Evolutionary conservation across 2,113 vertebrate genomes (phyloP).

Genomic region (Rafetus swinhoei): DNA sequence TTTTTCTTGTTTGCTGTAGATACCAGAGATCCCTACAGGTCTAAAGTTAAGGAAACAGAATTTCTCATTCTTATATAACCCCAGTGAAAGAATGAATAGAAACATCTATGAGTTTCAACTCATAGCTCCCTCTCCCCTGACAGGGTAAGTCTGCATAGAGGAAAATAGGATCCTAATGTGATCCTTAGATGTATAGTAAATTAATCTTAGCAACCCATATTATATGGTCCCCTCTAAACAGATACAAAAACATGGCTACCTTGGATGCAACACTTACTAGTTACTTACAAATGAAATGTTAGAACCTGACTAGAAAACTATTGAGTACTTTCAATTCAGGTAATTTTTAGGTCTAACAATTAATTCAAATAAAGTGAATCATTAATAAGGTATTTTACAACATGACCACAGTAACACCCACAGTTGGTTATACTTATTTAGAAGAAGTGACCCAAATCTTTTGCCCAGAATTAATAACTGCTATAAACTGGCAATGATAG

Average conservation of each 20-base stretch:
- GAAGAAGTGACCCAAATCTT: conserved; percentile 10
- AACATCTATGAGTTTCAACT: background rate
- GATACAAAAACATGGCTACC: background rate
- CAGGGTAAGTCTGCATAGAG: background rate
- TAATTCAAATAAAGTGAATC: background rate
- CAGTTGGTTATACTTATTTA: background rate
- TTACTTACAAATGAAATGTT: background rate
- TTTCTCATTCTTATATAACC: background rate
- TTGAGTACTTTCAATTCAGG: background rate
- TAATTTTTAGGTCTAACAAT: background rate
- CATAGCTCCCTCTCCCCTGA: background rate
- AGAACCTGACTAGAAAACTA: background rate
- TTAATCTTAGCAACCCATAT: background rate
- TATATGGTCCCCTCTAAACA: background rate
- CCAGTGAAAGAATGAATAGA: background rate
- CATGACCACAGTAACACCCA: background rate
- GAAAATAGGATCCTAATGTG: background rate
- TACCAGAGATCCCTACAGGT: background rate
- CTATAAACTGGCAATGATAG: background rate
- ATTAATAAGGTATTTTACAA: background rate
- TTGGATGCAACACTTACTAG: background rate
- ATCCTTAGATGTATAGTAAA: background rate
- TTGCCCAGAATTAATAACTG: conserved; percentile 18
- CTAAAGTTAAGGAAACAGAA: background rate
- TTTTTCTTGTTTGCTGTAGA: background rate